Evolutionary conservation across 2,888 invertebrate species (phyloP).

Genomic region (Hyposoter dolosus): DNA sequence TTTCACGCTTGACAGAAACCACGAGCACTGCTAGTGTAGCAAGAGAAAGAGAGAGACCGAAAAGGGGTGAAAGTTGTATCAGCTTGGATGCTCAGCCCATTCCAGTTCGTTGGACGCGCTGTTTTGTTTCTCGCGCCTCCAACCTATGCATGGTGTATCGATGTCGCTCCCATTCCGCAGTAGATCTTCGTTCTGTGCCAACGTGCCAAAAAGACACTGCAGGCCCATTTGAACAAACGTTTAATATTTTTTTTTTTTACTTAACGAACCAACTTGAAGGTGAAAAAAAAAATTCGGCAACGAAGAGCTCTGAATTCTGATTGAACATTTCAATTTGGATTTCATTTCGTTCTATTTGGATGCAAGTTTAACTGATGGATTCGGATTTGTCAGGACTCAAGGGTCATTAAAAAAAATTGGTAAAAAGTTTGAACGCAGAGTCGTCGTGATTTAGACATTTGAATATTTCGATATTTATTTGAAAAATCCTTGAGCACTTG

Average conservation of each 20-base stretch:
- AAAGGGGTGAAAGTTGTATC: conserved; percentile 28
- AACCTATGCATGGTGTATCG: conserved; percentile 12
- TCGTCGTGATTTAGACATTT: background rate
- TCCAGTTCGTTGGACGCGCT: conserved; percentile 52
- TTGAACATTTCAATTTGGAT: too few relatives aligned
- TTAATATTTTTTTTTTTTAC: background rate
- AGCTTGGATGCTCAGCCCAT: conserved; percentile 60
- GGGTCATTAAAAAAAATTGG: background rate
- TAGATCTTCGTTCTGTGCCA: background rate
- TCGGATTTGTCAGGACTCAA: background rate
- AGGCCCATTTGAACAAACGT: background rate
- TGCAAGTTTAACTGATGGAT: background rate
- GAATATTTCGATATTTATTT: background rate
- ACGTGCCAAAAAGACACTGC: background rate
- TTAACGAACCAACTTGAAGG: background rate
- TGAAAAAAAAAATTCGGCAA: background rate
- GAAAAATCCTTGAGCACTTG: background rate
- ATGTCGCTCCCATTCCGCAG: conserved; percentile 43
- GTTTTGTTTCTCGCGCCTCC: conserved; percentile 34
- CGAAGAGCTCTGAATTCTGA: background rate
- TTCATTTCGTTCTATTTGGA: too few relatives aligned
- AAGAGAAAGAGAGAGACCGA: conserved; percentile 11
- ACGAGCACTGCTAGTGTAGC: conserved; percentile 33
- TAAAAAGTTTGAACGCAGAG: background rate
- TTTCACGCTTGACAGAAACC: conserved; percentile 81